phyloP scores from a whole-genome alignment of 1,140 invertebrate genomes.

The Wiebesia pumilae region DNA sequence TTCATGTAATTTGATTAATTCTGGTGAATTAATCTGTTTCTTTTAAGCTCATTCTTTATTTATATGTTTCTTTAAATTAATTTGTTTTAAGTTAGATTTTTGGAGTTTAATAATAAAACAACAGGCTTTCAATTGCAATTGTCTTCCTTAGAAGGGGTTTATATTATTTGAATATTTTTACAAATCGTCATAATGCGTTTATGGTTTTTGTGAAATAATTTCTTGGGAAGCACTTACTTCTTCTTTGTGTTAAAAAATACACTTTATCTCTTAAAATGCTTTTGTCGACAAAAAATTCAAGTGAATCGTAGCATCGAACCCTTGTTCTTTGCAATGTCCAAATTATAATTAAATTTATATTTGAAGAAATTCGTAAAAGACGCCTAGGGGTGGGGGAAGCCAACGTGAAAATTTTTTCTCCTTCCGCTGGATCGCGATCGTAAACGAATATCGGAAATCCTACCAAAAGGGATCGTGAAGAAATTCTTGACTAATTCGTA shows the following conservation, averaged over 20 bases:
- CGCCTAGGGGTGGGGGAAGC: not conserved
- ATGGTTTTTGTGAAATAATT: not conserved
- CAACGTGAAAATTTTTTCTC: slow-evolving; percentile 41
- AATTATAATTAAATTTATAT: slow-evolving; percentile 30
- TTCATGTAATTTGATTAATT: no score
- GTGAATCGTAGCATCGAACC: not conserved
- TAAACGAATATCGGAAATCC: not conserved
- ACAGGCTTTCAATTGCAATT: no score
- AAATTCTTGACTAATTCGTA: slow-evolving; percentile 45
- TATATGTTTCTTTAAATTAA: no score
- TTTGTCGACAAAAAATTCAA: slow-evolving; percentile 3
- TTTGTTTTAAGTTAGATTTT: no score
- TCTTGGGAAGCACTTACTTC: not conserved
- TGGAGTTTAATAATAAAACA: no score
- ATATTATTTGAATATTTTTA: not conserved
- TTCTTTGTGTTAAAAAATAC: not conserved
- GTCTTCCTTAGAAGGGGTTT: not conserved
- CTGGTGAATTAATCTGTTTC: no score
- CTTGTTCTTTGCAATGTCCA: not conserved
- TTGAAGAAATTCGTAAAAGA: slow-evolving; percentile 2
- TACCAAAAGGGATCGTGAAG: slow-evolving; percentile 26
- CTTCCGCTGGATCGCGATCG: not conserved
- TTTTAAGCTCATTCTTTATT: no score
- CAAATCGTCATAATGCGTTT: not conserved
- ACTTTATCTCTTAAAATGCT: not conserved